phyloP scores from a whole-genome alignment of 1,140 invertebrate species.

The Heliconius hewitsoni region DNA sequence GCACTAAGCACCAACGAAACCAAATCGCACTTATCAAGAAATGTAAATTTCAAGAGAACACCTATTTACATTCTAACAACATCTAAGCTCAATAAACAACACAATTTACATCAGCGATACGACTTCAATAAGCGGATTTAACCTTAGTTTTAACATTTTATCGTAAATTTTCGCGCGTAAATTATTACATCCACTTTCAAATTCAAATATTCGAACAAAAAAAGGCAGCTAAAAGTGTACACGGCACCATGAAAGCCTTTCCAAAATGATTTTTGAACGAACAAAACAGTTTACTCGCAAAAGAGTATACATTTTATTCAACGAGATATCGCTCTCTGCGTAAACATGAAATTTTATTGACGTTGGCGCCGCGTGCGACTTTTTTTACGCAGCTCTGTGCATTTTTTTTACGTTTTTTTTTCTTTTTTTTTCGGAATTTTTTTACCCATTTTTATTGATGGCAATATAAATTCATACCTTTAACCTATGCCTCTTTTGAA shows the following conservation, averaged over 20 bases:
- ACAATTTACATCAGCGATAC: constrained; percentile 3
- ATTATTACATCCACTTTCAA: constrained; percentile 12
- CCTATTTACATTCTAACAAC: neutral
- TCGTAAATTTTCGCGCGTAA: constrained; percentile 3
- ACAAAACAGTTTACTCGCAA: constrained; percentile 51
- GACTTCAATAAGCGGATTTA: neutral
- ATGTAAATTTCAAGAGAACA: constrained; percentile 5
- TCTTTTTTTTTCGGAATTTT: constrained; percentile 41
- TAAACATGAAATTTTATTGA: constrained; percentile 70
- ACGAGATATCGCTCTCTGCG: constrained; percentile 54
- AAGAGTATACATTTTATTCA: constrained; percentile 56
- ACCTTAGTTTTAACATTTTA: neutral
- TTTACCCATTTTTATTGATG: constrained; percentile 39
- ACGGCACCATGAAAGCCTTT: constrained; percentile 41
- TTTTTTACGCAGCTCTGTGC: constrained; percentile 55
- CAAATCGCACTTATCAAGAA: constrained; percentile 1
- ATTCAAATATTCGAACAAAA: constrained; percentile 18
- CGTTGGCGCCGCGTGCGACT: constrained; percentile 44
- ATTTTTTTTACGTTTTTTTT: neutral
- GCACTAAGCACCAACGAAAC: no score
- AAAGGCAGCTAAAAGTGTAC: neutral
- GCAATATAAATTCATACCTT: constrained; percentile 37
- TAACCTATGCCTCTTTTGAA: constrained; percentile 30
- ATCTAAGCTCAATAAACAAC: constrained; percentile 9
- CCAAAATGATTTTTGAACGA: constrained; percentile 55